Conservation (phyloP, 2,113 vertebrate species). For the Myrmecobius fasciatus region DNA sequence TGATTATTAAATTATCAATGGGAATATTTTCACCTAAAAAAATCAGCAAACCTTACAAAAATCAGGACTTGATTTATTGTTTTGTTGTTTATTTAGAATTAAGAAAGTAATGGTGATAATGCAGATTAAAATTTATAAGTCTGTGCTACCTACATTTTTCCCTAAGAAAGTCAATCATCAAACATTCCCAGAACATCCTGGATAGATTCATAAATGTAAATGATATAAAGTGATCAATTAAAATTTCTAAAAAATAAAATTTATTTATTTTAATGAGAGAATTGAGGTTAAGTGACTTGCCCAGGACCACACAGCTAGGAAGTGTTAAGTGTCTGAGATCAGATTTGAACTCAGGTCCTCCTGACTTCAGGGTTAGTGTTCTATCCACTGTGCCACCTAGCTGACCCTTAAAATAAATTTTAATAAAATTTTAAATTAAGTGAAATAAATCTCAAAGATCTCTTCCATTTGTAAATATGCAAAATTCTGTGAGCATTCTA, state of each 20-base stretch:
- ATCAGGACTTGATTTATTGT: neutral
- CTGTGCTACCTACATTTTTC: neutral
- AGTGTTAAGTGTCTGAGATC: no score
- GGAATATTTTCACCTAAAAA: neutral
- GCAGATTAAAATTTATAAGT: neutral
- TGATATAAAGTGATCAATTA: neutral
- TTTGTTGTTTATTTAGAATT: neutral
- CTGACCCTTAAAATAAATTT: no score
- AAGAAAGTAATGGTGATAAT: neutral
- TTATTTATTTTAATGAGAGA: no score
- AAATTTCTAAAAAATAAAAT: neutral
- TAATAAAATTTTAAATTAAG: neutral
- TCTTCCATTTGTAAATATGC: neutral
- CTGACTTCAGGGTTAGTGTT: no score
- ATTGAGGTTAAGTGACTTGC: no score
- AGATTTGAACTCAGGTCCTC: no score
- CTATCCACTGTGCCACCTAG: no score
- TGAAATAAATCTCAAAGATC: neutral
- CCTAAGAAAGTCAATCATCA: neutral
- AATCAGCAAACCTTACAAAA: neutral
- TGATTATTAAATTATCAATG: neutral
- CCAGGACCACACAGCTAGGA: no score
- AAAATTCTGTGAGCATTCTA: neutral
- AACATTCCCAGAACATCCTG: neutral
- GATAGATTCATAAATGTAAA: neutral